Evolutionary conservation across 1,140 invertebrate genomes (phyloP).

Genomic region (Drosophila ananassae): DNA sequence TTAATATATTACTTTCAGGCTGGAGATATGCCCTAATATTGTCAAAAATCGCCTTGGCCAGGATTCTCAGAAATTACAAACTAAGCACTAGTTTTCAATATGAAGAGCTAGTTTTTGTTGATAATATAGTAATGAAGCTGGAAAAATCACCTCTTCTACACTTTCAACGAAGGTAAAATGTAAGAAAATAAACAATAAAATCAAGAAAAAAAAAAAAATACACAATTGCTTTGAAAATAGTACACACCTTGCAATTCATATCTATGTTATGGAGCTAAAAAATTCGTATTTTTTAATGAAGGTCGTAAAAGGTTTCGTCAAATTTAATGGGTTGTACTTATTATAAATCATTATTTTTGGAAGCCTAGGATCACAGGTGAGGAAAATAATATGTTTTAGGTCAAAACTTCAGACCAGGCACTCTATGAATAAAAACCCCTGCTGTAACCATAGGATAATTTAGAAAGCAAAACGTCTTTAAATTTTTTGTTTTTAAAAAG

Average conservation of each 20-base stretch:
- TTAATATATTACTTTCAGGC: conserved; percentile 28
- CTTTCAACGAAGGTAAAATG: background rate
- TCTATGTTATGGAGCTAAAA: too few relatives aligned
- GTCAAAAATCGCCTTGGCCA: conserved; percentile 51
- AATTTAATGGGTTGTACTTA: too few relatives aligned
- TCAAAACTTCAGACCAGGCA: too few relatives aligned
- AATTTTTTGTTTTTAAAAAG: background rate
- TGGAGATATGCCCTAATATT: conserved; percentile 59
- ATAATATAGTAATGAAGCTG: conserved; percentile 49
- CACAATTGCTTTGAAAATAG: too few relatives aligned
- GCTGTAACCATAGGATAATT: background rate
- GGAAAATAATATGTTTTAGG: too few relatives aligned
- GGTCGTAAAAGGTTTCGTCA: too few relatives aligned
- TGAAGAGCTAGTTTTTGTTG: conserved; percentile 41
- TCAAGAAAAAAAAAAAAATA: too few relatives aligned
- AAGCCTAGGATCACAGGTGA: too few relatives aligned
- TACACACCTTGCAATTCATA: too few relatives aligned
- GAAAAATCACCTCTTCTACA: background rate
- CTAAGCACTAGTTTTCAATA: conserved; percentile 37
- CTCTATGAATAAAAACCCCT: background rate
- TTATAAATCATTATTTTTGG: too few relatives aligned
- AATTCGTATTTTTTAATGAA: too few relatives aligned
- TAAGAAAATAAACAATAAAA: too few relatives aligned
- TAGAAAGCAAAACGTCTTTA: background rate
- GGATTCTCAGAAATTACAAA: conserved; percentile 52